Base-by-base conservation (phyloP, 2,888 invertebrate species). In the Torymus texanus region DNA sequence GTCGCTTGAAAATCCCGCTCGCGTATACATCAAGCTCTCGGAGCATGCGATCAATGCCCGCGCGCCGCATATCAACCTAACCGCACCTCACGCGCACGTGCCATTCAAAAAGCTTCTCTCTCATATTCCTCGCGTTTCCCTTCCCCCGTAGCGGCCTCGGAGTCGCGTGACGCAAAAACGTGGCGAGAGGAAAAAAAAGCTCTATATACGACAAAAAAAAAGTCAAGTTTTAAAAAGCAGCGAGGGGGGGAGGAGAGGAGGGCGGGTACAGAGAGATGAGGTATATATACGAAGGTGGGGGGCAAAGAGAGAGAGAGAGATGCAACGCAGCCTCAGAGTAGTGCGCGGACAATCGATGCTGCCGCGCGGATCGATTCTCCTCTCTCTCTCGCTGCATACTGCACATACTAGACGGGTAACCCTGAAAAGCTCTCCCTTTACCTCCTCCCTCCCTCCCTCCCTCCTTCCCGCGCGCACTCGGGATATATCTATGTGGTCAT, bases 291-390 rank as follows among this genome's bases (percentile, higher is more conserved):
- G 21, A 21, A 21, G 21, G 21, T 21, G 21, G 21, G 21, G 21
- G n/a, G 24, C 16, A 4, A 11, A 14, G 29, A 16, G 13, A n/a
- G 50, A 16, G 18, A n/a, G 16, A 41, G 18, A 14, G 58, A 51
- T 50, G 8, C 29, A 16, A 50, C 14, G 10, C 51, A 61, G 53
- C 53, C 29, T 13, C 61, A 16, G 12, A 41, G 21, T 21, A 21
- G 21, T 21, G 14, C 41, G 56, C 41, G 65, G 53, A 71, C 62
- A 71, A 72, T 72, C 72, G 61, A 78, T 66, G 76, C 16, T 66
- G 76, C 16, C 62, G 55, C 70, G 68, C 55, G 16, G 61, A 78
- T 78, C 78, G 72, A 78, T 78, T 61, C 21, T 3, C 14, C 66
- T 21, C 21, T 5, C 3, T n/a, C 18, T 24, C 68, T 21, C 63